Evolutionary conservation across 2,888 invertebrate species (phyloP).

Genomic region (Amphimallon solstitiale): DNA sequence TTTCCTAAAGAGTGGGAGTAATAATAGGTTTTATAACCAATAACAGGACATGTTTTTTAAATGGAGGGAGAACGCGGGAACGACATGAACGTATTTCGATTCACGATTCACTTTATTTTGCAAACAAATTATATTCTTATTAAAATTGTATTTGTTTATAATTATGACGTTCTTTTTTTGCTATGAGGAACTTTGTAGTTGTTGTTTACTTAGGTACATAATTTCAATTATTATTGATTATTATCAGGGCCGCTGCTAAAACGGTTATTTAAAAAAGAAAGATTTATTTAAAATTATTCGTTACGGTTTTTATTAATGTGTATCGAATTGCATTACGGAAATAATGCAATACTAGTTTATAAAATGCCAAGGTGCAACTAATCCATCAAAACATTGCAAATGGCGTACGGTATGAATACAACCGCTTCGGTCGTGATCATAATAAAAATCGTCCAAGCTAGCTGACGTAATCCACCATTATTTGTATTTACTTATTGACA

Average conservation of each 20-base stretch:
- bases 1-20: slow-evolving; percentile 45
- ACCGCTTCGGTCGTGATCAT: slow-evolving; percentile 20
- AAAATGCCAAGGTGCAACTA: neutral
- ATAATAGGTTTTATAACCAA: slow-evolving; percentile 41
- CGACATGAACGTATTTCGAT: slow-evolving; percentile 27
- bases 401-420: slow-evolving; percentile 19
- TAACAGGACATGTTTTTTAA: slow-evolving; percentile 32
- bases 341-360: neutral
- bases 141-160: neutral
- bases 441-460: slow-evolving; percentile 37
- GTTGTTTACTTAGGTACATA: neutral
- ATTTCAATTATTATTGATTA: neutral
- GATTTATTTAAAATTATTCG: neutral
- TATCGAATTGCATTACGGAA: neutral
- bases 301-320: neutral
- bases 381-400: neutral
- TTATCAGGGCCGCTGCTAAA: neutral
- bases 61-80: slow-evolving; percentile 37
- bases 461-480: slow-evolving; percentile 42
- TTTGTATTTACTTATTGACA: slow-evolving; percentile 42
- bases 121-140: neutral
- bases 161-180: neutral
- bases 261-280: neutral
- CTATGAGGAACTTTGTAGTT: neutral
- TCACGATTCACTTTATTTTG: slow-evolving; percentile 8